A percentile compares a stretch with the other conserved stretches of the same genome.
These are phyloP conservation scores for Aricia agestis DNA, from an alignment of 1,140 invertebrate species.

Conservation along the genomic window DNA sequence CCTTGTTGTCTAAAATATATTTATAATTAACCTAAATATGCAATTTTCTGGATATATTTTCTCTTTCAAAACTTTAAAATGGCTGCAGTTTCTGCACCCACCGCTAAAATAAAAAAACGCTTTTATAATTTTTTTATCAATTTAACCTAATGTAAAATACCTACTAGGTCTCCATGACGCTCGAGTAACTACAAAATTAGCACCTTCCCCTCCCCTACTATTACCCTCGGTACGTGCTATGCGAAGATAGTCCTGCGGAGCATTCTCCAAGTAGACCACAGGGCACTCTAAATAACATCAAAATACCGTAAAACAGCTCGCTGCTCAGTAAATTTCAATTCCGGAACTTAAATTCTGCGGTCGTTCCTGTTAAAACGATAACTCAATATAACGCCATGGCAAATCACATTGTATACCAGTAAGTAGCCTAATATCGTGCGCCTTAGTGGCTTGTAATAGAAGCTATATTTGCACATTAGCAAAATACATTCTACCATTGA, in stretches of 20 bases:
- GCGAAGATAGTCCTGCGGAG: neutral
- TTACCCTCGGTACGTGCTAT: neutral
- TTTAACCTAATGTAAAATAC: too few species aligned
- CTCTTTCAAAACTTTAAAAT: too few species aligned
- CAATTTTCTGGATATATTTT: too few species aligned
- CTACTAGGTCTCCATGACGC: too few species aligned
- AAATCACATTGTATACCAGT: conserved; percentile 10
- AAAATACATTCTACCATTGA: conserved; percentile 24
- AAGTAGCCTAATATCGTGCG: neutral
- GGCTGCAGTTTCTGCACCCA: too few species aligned
- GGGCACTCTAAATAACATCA: neutral
- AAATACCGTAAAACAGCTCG: neutral
- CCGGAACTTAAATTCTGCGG: conserved; percentile 10
- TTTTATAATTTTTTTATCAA: too few species aligned
- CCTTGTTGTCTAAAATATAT: too few species aligned
- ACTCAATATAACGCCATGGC: conserved; percentile 7
- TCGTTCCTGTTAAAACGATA: neutral
- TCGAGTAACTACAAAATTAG: too few species aligned
- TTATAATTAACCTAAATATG: too few species aligned
- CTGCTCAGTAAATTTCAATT: neutral
- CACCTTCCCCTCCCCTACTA: too few species aligned
- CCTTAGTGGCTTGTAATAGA: neutral
- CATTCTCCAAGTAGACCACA: neutral
- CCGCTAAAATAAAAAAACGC: too few species aligned
- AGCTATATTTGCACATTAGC: neutral